A percentile compares a stretch with the other conserved stretches of the same genome.
Conservation (phyloP, 2,113 vertebrate species). For the Cyanocitta stelleri region DNA sequence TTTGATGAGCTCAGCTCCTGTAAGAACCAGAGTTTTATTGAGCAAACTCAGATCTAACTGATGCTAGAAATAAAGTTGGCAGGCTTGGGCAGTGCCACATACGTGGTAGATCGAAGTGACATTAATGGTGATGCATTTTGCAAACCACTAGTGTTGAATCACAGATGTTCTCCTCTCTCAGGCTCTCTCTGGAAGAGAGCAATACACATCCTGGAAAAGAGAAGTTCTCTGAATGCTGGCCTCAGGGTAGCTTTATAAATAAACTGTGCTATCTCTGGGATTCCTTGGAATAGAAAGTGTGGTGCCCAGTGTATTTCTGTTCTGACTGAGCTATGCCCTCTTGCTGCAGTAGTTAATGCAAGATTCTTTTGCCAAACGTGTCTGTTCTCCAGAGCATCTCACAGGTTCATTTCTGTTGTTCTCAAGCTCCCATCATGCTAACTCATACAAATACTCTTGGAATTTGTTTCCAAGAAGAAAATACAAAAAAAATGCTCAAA, state of each 20-base stretch:
- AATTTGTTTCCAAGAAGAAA: not conserved
- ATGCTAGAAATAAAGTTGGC: not conserved
- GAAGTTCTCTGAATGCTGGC: not conserved
- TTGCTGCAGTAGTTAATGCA: not conserved
- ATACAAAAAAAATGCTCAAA: not conserved
- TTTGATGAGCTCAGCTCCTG: not conserved
- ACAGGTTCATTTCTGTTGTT: not conserved
- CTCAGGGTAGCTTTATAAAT: not conserved
- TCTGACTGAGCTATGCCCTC: not conserved
- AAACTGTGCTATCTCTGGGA: not conserved
- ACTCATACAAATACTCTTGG: not conserved
- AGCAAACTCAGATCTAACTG: not conserved
- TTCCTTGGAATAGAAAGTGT: not conserved
- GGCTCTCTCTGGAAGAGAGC: not conserved
- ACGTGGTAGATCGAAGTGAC: not conserved
- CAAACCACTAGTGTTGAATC: not conserved
- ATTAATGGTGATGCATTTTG: not conserved
- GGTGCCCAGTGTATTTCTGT: not conserved
- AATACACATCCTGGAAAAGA: not conserved
- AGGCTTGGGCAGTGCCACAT: not conserved
- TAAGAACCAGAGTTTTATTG: not conserved
- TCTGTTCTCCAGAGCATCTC: not conserved
- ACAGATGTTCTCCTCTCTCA: not conserved
- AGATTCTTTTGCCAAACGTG: not conserved
- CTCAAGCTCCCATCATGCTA: not conserved